phyloP scores from a whole-genome alignment of 2,797 vertebrate genomes.

The Gouania willdenowi region DNA sequence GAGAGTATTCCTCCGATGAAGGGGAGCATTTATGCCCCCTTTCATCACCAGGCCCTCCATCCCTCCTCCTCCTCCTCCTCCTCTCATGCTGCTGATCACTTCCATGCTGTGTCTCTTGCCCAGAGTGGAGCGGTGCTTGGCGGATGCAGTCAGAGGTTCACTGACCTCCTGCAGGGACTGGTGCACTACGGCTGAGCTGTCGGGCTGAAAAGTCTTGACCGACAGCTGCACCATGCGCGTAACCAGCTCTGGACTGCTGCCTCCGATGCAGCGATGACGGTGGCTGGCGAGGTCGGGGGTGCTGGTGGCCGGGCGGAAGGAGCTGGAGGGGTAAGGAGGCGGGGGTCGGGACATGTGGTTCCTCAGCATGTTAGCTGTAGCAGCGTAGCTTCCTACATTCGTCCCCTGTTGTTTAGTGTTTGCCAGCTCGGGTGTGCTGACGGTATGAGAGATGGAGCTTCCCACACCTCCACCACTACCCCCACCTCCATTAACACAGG shows the following conservation, averaged over 20 bases:
- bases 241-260: constrained; percentile 92
- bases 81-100: constrained; percentile 85
- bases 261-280: constrained; percentile 85
- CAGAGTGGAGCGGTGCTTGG: constrained; percentile 80
- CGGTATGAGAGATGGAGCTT: constrained; percentile 90
- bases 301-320: constrained; percentile 91
- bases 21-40: constrained; percentile 79
- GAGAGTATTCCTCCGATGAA: constrained; percentile 85
- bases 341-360: constrained; percentile 89
- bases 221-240: constrained; percentile 94
- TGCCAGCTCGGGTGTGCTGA: constrained; percentile 93
- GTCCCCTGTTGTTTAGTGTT: constrained; percentile 84
- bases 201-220: constrained; percentile 95
- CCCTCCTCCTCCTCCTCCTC: constrained; percentile 74
- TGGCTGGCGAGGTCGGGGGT: constrained; percentile 95
- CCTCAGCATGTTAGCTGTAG: constrained; percentile 80
- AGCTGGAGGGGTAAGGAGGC: constrained; percentile 81
- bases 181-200: constrained; percentile 89
- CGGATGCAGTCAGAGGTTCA: constrained; percentile 81
- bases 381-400: constrained; percentile 60
- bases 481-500: constrained; percentile 56
- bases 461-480: constrained; percentile 43
- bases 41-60: constrained; percentile 87
- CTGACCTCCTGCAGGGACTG: constrained; percentile 91
- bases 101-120: constrained; percentile 94